Conservation (phyloP, 2,797 vertebrate genomes). For the Sebastes minor region DNA sequence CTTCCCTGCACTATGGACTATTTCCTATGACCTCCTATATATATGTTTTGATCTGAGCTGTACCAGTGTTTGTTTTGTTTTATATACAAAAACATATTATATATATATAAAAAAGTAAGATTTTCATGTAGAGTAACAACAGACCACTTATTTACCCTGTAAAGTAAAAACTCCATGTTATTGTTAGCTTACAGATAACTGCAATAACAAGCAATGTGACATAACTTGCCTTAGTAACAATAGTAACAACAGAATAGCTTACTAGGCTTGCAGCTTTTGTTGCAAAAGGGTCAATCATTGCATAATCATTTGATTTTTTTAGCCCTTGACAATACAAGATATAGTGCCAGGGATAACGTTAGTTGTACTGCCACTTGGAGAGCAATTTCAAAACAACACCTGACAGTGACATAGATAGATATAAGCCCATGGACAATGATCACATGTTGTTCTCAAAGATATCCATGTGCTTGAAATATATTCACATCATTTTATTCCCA, state of each 20-base stretch:
- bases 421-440: neutral
- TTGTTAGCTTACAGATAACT: neutral
- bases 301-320: neutral
- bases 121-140: neutral
- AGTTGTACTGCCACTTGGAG: neutral
- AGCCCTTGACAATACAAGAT: neutral
- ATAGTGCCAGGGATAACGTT: neutral
- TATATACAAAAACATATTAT: too few species aligned
- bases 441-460: neutral
- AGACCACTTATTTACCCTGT: neutral
- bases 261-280: neutral
- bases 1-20: too few species aligned
- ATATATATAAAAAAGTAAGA: too few species aligned
- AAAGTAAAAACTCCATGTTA: neutral
- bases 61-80: too few species aligned
- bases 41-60: too few species aligned
- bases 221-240: conserved; percentile 11
- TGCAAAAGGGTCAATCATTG: neutral
- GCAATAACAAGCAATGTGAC: neutral
- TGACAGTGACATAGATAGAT: neutral
- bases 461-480: neutral
- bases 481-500: neutral
- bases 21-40: too few species aligned
- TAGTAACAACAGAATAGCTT: neutral
- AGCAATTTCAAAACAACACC: neutral